Base-by-base conservation (phyloP, 2,113 vertebrate species). In the Platichthys stellatus region DNA sequence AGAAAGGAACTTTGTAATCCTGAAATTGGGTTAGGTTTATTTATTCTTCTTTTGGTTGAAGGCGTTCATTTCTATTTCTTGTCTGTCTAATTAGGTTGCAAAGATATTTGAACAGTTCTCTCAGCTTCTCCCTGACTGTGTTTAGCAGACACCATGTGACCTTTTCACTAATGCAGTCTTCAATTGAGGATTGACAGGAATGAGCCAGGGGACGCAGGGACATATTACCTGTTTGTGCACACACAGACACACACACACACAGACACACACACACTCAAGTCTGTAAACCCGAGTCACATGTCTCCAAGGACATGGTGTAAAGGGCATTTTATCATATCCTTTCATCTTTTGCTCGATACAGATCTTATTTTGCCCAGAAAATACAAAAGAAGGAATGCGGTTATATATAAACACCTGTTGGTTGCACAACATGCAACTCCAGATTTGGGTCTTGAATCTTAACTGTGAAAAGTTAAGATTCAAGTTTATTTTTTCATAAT, bases 131-230 rank as follows among this genome's bases (percentile, higher is more conserved):
- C 49, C 56, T 68, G 57, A 18, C 58, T 78, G 47, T 70, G 60
- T 84, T 59, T 62, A 62, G 38, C 72, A 61, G 51, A 68, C 23
- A 72, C 58, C 56, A 63, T n/a, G 57, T 90, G 83, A 90, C 90
- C 88, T 93, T 92, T 92, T 92, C 73, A 88, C 54, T 58, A 62
- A 89, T 84, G 76, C 91, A 81, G 69, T 64, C 74, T 82, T 73
- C 49, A 67, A 31, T 58, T 57, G 40, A 65, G 84, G 89, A 92
- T 47, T 85, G 90, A 84, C 82, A 76, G 73, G 49, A 66, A 57
- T 24, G 31, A 57, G 65, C 79, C 57, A 8, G 38, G 80, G 81
- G 82, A 80, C 62, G 62, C 57, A 31, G 80, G 81, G 82, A 80
- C 62, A 63, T 61, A 81, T 82, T 69, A 80, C 79, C 72, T 63